Evolutionary conservation across 2,797 vertebrate genomes (phyloP).

Genomic region (Euphonia xanthogaster): DNA sequence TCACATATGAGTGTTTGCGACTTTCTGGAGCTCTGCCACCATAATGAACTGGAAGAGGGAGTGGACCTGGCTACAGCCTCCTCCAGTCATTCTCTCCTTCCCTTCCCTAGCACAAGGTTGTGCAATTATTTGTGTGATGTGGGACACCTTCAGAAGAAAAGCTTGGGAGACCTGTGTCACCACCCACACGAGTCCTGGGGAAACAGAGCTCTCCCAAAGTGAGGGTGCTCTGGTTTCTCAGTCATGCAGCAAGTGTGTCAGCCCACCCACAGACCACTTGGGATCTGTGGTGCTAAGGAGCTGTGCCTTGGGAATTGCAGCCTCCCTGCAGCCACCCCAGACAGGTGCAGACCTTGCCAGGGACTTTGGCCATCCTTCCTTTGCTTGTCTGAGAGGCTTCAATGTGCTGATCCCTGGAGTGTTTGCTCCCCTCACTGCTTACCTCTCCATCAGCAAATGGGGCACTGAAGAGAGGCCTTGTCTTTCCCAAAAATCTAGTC

Average conservation of each 20-base stretch:
- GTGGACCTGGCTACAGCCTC: neutral
- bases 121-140: neutral
- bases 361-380: rapidly evolving
- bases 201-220: neutral
- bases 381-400: neutral
- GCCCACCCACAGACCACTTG: neutral
- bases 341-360: rapidly evolving
- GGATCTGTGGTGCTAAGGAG: neutral
- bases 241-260: neutral
- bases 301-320: neutral
- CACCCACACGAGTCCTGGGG: neutral
- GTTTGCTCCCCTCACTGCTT: neutral
- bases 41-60: neutral
- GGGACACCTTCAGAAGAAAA: conserved; percentile 1
- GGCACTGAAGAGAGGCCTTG: neutral
- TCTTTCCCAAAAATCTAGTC: neutral
- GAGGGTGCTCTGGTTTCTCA: neutral
- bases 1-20: neutral
- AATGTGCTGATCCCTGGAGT: neutral
- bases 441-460: neutral
- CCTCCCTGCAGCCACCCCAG: neutral
- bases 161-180: neutral
- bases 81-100: neutral
- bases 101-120: neutral
- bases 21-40: neutral